Conservation (phyloP, 2,888 invertebrate genomes). For the Malthinus seriepunctatus region DNA sequence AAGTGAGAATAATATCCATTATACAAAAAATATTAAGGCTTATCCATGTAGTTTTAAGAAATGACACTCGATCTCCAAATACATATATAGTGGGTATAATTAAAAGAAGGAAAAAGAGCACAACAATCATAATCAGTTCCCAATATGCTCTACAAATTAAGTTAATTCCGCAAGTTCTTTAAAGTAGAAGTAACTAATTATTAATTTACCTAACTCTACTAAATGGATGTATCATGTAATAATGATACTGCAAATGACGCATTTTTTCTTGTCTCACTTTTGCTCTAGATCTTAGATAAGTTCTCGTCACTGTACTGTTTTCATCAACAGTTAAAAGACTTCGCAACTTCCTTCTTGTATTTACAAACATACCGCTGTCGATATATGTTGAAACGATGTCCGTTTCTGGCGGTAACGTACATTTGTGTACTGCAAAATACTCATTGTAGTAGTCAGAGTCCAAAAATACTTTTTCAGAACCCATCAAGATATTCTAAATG, state of each 20-base stretch:
- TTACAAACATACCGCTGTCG: conserved; percentile 33
- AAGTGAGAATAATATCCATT: conserved; percentile 46
- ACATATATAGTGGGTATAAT: conserved; percentile 31
- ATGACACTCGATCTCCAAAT: background rate
- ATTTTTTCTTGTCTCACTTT: conserved; percentile 45
- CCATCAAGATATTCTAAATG: too few relatives aligned
- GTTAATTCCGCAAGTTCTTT: too few relatives aligned
- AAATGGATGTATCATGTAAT: conserved; percentile 52
- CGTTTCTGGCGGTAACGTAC: conserved; percentile 27
- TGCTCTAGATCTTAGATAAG: conserved; percentile 37
- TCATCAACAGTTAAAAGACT: conserved; percentile 32
- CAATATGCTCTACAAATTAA: conserved; percentile 28
- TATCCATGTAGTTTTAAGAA: background rate
- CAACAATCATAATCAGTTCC: conserved; percentile 30
- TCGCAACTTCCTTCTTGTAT: conserved; percentile 31
- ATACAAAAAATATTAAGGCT: conserved; percentile 41
- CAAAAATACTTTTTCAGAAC: background rate
- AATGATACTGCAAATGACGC: conserved; percentile 34
- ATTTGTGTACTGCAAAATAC: conserved; percentile 14
- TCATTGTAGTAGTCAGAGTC: too few relatives aligned
- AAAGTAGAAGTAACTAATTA: too few relatives aligned
- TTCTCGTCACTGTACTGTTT: conserved; percentile 29
- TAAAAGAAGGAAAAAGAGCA: conserved; percentile 21
- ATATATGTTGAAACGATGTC: conserved; percentile 34
- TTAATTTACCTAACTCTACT: conserved; percentile 41